Evolutionary conservation across 2,797 vertebrate species (phyloP).

Genomic region (Acropternis orthonyx): DNA sequence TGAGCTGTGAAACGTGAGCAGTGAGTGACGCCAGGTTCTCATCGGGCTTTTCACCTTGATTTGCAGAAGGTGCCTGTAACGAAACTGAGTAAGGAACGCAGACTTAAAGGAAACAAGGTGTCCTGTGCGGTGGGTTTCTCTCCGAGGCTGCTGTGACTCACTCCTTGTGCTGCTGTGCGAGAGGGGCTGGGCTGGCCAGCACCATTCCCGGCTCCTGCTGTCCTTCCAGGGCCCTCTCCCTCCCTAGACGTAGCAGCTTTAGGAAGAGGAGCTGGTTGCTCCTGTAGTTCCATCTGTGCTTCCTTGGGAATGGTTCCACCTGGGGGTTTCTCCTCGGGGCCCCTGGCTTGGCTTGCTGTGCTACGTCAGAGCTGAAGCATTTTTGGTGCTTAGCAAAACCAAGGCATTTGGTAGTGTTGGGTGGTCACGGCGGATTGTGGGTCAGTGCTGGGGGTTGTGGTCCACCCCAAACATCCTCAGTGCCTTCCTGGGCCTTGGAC

Average conservation of each 20-base stretch:
- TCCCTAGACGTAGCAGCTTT: background rate
- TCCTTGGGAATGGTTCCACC: background rate
- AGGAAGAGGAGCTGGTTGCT: background rate
- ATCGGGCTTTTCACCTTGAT: conserved; percentile 64
- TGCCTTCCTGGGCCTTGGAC: background rate
- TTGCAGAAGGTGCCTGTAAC: conserved; percentile 71
- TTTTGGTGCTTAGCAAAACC: background rate
- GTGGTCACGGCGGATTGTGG: background rate
- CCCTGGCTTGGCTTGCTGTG: background rate
- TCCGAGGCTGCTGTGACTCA: conserved; percentile 38
- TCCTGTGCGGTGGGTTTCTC: conserved; percentile 67
- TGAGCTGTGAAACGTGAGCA: background rate
- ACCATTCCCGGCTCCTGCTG: background rate
- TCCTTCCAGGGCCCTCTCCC: background rate
- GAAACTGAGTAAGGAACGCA: conserved; percentile 69
- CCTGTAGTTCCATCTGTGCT: background rate
- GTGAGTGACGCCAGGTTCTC: background rate
- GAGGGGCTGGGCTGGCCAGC: background rate
- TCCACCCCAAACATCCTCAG: background rate
- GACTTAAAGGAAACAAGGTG: conserved; percentile 68
- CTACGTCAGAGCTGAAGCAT: background rate
- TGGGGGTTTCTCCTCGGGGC: background rate
- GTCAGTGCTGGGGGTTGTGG: background rate
- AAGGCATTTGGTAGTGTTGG: background rate
- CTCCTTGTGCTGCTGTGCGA: background rate